Percentiles rank a stretch among this genome's conserved stretches.
Evolutionary conservation across 2,888 invertebrate genomes (phyloP).

Genomic region (Lagria hirta): DNA sequence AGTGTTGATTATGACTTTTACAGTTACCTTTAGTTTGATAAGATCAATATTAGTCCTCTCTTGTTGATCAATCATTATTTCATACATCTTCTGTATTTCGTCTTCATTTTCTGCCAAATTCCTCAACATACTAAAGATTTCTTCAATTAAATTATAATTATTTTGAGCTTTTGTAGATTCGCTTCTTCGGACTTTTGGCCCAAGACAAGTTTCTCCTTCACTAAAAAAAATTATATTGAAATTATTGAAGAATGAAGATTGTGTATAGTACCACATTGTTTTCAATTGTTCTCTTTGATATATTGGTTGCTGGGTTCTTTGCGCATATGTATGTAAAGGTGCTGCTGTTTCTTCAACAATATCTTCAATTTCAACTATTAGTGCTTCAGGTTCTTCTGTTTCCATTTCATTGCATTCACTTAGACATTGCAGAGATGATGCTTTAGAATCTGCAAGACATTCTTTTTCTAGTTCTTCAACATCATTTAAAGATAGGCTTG

Average conservation of each 20-base stretch:
- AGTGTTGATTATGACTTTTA: no score
- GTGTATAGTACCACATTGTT: conserved; percentile 57
- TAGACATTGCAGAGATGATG: conserved; percentile 38
- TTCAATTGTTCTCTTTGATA: conserved; percentile 68
- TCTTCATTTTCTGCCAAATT: conserved; percentile 54
- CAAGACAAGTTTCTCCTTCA: conserved; percentile 49
- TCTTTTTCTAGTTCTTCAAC: conserved; percentile 66
- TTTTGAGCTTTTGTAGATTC: conserved; percentile 51
- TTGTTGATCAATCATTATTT: conserved; percentile 7
- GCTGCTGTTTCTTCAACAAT: conserved; percentile 78
- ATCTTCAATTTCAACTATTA: conserved; percentile 79
- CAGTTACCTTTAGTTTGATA: conserved; percentile 15
- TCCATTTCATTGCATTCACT: conserved; percentile 35
- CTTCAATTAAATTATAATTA: conserved; percentile 57
- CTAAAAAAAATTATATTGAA: conserved; percentile 37
- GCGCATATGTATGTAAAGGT: conserved; percentile 66
- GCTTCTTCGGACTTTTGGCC: conserved; percentile 49
- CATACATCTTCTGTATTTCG: conserved; percentile 37
- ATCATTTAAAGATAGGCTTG: conserved; percentile 74
- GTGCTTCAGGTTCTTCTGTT: conserved; percentile 66
- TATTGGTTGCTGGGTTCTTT: conserved; percentile 73
- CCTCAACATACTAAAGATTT: conserved; percentile 53
- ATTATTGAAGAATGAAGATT: no score
- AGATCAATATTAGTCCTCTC: conserved; percentile 10
- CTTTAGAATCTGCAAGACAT: conserved; percentile 45